A percentile compares a stretch with the other conserved stretches of the same genome.
phyloP scores from a whole-genome alignment of 2,888 invertebrate genomes.

The Pristionchus fissidentatus region DNA sequence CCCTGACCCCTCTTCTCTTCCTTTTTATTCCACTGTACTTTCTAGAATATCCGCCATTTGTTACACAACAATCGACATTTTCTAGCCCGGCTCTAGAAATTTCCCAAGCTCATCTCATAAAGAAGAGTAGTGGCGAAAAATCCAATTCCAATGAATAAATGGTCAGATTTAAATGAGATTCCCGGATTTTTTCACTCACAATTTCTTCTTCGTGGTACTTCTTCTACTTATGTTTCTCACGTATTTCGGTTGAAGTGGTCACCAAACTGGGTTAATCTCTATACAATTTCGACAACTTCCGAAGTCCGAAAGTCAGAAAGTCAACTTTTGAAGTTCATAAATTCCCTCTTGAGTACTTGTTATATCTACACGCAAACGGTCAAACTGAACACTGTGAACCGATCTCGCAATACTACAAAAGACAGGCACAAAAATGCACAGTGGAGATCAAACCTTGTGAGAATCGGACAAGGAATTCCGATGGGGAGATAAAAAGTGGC shows the following conservation, averaged over 20 bases:
- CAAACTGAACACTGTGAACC: not conserved
- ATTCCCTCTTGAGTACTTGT: conserved; percentile 32
- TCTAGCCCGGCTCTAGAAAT: no score
- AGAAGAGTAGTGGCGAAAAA: no score
- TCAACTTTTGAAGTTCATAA: conserved; percentile 23
- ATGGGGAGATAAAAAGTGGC: not conserved
- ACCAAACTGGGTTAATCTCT: not conserved
- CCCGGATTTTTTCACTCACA: no score
- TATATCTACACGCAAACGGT: not conserved
- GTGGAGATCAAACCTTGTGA: not conserved
- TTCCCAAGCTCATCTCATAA: conserved; percentile 25
- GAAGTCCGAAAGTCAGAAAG: not conserved
- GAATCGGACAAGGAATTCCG: not conserved
- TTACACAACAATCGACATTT: no score
- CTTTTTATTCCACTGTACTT: not conserved
- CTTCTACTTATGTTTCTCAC: not conserved
- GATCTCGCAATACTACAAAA: not conserved
- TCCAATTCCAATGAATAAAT: no score
- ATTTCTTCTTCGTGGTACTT: not conserved
- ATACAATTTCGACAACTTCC: conserved; percentile 13
- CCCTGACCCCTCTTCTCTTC: not conserved
- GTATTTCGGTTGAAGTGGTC: not conserved
- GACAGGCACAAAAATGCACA: no score
- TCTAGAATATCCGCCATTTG: no score
- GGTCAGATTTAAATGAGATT: no score